phyloP scores from a whole-genome alignment of 2,113 vertebrate genomes.

The Passer domesticus region DNA sequence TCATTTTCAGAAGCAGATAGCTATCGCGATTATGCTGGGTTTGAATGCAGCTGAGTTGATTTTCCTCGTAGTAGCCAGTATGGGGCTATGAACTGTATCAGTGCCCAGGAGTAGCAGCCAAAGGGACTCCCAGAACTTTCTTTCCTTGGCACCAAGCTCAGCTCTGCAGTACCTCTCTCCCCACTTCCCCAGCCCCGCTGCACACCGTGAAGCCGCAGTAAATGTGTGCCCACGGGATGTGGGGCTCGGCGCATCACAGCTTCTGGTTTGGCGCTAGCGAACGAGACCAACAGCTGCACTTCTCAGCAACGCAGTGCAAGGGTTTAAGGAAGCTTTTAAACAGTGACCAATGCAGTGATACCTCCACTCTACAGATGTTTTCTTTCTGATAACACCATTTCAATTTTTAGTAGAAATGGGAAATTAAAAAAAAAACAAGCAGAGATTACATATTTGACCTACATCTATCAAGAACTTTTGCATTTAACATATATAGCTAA shows the following conservation, averaged over 20 bases:
- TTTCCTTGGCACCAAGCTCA: not conserved
- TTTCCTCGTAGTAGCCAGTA: not conserved
- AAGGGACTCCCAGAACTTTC: not conserved
- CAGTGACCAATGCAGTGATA: fast-evolving
- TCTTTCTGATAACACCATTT: not conserved
- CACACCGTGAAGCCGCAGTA: not conserved
- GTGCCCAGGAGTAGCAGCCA: not conserved
- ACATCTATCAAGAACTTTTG: not conserved
- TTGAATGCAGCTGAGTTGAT: not conserved
- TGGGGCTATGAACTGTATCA: not conserved
- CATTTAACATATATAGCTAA: not conserved
- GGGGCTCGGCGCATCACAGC: not conserved
- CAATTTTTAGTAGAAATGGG: not conserved
- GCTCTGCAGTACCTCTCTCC: not conserved
- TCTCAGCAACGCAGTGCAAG: not conserved
- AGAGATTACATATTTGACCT: not conserved
- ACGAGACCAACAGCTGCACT: not conserved
- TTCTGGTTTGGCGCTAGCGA: not conserved
- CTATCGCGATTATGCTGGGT: not conserved
- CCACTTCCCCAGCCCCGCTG: fast-evolving
- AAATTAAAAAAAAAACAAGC: not conserved
- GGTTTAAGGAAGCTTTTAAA: not conserved
- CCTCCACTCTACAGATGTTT: not conserved
- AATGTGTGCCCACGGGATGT: fast-evolving
- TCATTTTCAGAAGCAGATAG: not conserved